Percentiles rank a stretch among this genome's conserved stretches.
These are phyloP conservation scores for Lichenostomus cassidix DNA, from an alignment of 2,113 vertebrate genomes.

Conservation along the genomic window DNA sequence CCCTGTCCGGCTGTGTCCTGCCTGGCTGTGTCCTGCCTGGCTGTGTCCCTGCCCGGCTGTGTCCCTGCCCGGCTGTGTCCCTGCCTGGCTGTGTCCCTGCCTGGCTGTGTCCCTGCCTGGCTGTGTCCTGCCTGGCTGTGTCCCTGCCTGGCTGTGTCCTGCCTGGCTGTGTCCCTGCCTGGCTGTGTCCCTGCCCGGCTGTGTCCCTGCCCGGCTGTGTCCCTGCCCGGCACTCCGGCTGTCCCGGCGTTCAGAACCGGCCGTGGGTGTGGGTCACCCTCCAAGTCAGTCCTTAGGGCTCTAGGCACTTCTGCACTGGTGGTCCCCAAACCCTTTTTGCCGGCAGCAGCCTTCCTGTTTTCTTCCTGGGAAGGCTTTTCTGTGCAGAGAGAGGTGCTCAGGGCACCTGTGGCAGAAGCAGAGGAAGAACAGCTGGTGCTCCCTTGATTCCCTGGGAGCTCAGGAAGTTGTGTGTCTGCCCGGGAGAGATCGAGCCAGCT, in stretches of 20 bases:
- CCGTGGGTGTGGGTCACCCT: neutral
- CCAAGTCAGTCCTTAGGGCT: neutral
- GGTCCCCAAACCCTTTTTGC: neutral
- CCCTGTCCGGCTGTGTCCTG: too few species aligned
- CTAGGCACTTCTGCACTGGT: neutral
- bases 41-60: neutral
- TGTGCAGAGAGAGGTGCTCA: accelerated
- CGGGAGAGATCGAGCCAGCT: neutral
- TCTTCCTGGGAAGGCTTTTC: neutral
- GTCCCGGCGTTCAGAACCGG: neutral
- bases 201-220: too few species aligned
- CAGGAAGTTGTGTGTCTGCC: neutral
- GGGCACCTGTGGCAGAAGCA: neutral
- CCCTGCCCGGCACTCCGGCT: accelerated
- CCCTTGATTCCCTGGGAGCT: accelerated
- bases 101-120: too few species aligned
- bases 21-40: accelerated
- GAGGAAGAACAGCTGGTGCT: neutral
- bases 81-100: accelerated
- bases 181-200: neutral
- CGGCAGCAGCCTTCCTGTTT: accelerated
- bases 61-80: too few species aligned
- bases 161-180: accelerated
- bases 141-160: accelerated
- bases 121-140: neutral